Conservation (phyloP, 2,888 invertebrate genomes). For the Lasioglossum oenotherae region DNA sequence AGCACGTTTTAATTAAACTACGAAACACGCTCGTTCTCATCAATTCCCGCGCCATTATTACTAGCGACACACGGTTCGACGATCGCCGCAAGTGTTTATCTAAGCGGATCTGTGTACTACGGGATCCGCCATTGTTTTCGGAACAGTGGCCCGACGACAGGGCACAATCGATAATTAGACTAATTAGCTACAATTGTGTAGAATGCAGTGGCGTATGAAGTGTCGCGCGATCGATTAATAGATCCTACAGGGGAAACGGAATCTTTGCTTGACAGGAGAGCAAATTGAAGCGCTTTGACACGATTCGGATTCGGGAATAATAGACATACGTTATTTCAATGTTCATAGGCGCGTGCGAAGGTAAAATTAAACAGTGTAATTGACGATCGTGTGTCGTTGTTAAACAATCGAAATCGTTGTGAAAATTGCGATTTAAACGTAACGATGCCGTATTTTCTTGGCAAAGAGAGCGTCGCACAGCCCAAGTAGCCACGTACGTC, state of each 20-base stretch:
- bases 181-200: not conserved
- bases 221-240: not conserved
- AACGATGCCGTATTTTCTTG: too few species aligned
- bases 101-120: slow-evolving; percentile 3
- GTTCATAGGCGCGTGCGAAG: not conserved
- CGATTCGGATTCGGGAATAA: not conserved
- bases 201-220: not conserved
- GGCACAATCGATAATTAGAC: slow-evolving; percentile 5
- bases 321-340: not conserved
- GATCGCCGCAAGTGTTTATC: slow-evolving; percentile 17
- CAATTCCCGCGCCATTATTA: slow-evolving; percentile 14
- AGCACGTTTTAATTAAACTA: slow-evolving; percentile 59
- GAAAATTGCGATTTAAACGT: too few species aligned
- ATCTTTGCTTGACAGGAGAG: not conserved
- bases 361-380: not conserved
- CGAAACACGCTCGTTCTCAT: slow-evolving; percentile 34
- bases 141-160: not conserved
- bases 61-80: slow-evolving; percentile 15
- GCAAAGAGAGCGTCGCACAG: too few species aligned
- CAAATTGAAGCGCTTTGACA: not conserved
- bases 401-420: too few species aligned
- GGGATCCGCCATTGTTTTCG: not conserved
- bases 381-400: too few species aligned
- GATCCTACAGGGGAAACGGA: not conserved
- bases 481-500: too few species aligned